Evolutionary conservation across 2,113 vertebrate genomes (phyloP).

Genomic region (Pygathrix nemaeus): DNA sequence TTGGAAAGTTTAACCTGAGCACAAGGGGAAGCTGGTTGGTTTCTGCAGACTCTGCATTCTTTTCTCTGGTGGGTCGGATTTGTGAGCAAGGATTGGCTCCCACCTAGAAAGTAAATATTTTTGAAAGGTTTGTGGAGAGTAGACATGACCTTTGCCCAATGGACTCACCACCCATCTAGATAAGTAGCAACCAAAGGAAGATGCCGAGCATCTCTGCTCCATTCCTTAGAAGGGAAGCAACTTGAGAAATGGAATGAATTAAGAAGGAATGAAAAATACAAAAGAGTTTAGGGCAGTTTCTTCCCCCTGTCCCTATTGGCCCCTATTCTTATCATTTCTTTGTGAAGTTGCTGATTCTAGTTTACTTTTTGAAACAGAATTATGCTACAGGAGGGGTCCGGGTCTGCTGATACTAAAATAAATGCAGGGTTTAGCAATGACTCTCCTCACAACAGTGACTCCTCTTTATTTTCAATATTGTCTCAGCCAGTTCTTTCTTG

Average conservation of each 20-base stretch:
- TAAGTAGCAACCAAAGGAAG: neutral
- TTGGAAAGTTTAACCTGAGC: neutral
- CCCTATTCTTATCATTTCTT: neutral
- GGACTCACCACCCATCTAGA: conserved; percentile 33
- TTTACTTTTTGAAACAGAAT: neutral
- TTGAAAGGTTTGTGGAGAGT: conserved; percentile 28
- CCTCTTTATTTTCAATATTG: neutral
- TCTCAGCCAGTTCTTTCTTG: neutral
- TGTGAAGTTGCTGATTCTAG: neutral
- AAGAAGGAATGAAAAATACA: neutral
- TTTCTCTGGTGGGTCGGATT: conserved; percentile 2
- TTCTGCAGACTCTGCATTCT: conserved; percentile 9
- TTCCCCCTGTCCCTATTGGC: neutral
- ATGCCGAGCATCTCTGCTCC: neutral
- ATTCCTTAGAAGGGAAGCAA: neutral
- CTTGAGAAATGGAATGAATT: neutral
- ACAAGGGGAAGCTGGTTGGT: neutral
- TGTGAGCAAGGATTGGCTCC: neutral
- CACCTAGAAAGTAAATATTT: conserved; percentile 67
- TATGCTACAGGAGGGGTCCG: neutral
- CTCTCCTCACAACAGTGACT: neutral
- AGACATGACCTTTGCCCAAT: conserved; percentile 44
- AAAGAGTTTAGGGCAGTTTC: neutral
- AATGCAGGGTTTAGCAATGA: neutral
- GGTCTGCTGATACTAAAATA: neutral